phyloP scores from a whole-genome alignment of 2,888 invertebrate species.

The Caenorhabditis macrosperma region DNA sequence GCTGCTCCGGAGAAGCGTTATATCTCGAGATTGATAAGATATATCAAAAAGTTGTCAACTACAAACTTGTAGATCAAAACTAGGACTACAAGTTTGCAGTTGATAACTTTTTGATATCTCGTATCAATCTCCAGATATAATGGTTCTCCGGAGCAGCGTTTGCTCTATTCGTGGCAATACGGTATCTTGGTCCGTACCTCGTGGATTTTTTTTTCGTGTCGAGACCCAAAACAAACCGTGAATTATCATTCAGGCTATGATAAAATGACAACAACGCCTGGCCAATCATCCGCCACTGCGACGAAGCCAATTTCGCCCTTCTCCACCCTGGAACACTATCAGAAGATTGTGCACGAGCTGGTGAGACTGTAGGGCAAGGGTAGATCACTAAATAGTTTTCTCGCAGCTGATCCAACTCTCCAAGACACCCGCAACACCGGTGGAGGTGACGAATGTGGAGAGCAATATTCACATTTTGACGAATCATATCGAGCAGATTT shows the following conservation, averaged over 20 bases:
- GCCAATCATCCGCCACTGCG: background rate
- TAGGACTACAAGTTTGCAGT: too few relatives aligned
- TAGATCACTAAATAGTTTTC: background rate
- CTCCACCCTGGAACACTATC: conserved; percentile 51
- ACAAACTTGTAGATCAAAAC: too few relatives aligned
- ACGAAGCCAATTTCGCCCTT: conserved; percentile 15
- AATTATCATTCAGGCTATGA: conserved; percentile 20
- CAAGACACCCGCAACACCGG: conserved; percentile 1
- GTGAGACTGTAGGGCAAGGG: conserved; percentile 14
- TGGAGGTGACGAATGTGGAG: conserved; percentile 21
- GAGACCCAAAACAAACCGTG: background rate
- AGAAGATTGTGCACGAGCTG: conserved; percentile 60
- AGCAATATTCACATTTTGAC: conserved; percentile 27
- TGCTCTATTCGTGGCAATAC: too few relatives aligned
- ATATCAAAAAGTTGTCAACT: too few relatives aligned
- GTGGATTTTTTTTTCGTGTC: background rate
- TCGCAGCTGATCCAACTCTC: conserved; percentile 47
- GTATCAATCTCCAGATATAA: too few relatives aligned
- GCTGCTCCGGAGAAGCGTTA: too few relatives aligned
- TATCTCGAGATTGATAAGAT: too few relatives aligned
- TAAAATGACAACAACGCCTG: conserved; percentile 20
- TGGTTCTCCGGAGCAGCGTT: too few relatives aligned
- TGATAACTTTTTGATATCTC: too few relatives aligned
- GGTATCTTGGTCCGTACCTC: background rate
- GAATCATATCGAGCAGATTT: conserved; percentile 39